These are phyloP conservation scores for Hemicentrotus pulcherrimus DNA, from an alignment of 35 echinoderm and acorn worm species.

Conservation along the genomic window DNA sequence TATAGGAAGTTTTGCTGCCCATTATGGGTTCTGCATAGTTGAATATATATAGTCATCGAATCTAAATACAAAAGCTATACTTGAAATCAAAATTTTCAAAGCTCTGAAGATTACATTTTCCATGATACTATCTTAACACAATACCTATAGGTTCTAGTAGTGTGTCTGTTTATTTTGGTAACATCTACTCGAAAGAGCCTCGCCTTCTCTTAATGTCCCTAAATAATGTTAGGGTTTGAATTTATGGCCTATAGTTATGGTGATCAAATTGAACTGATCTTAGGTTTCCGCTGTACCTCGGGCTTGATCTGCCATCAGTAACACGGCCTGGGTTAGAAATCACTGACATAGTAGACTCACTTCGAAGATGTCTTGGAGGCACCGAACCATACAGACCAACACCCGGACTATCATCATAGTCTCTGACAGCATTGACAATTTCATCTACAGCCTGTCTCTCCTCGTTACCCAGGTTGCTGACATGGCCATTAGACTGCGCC, in stretches of 20 bases:
- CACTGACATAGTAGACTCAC: neutral
- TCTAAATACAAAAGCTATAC: no score
- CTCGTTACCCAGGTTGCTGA: neutral
- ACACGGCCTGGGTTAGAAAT: slow-evolving; percentile 26
- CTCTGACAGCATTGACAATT: neutral
- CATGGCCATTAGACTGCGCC: neutral
- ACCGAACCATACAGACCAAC: neutral
- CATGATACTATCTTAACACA: no score
- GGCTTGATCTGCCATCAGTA: neutral
- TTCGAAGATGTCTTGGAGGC: neutral
- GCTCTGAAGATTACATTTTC: no score
- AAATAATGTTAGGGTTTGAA: no score
- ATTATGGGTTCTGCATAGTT: no score
- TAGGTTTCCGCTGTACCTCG: slow-evolving; percentile 14
- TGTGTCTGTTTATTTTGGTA: no score
- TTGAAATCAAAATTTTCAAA: no score
- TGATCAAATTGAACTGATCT: slow-evolving; percentile 17
- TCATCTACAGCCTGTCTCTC: neutral
- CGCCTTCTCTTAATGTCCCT: no score
- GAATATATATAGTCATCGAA: no score
- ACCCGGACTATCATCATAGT: neutral
- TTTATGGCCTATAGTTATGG: neutral
- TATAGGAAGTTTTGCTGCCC: no score
- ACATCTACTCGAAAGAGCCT: no score
- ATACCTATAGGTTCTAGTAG: no score